A percentile compares a stretch with the other conserved stretches of the same genome.
Conservation (phyloP, 1,140 invertebrate species). For the Cylas formicarius region DNA sequence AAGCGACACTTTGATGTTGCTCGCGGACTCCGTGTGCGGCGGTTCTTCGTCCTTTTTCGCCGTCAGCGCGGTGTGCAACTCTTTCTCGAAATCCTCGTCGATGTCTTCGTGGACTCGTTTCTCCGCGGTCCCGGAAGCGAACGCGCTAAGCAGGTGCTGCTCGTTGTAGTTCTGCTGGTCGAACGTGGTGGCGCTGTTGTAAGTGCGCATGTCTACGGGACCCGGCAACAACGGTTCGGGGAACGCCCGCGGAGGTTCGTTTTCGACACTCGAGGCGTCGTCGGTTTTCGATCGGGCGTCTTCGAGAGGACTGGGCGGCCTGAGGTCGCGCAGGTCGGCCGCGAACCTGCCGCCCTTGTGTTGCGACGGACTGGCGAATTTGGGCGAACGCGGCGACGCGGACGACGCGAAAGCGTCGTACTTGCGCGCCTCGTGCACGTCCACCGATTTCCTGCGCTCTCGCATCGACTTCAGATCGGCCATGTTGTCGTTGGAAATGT, state of each 20-base stretch:
- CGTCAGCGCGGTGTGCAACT: constrained; percentile 58
- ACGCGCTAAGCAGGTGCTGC: constrained; percentile 56
- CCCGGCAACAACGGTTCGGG: constrained; percentile 66
- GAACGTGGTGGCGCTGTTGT: constrained; percentile 56
- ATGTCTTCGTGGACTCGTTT: constrained; percentile 59
- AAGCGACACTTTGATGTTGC: constrained; percentile 58
- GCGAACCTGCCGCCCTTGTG: constrained; percentile 34
- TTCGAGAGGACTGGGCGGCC: constrained; percentile 38
- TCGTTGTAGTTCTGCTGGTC: constrained; percentile 50
- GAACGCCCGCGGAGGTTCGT: constrained; percentile 39
- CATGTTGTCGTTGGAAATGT: constrained; percentile 65
- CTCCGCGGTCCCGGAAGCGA: constrained; percentile 56
- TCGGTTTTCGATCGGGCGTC: constrained; percentile 29
- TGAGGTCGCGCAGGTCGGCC: constrained; percentile 40
- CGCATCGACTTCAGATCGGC: constrained; percentile 73
- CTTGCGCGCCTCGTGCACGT: constrained; percentile 60
- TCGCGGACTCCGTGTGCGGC: constrained; percentile 43
- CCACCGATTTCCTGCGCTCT: constrained; percentile 70
- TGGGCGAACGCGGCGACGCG: constrained; percentile 51
- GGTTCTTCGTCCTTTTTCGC: constrained; percentile 47
- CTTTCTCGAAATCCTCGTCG: constrained; percentile 73
- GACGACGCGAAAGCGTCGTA: constrained; percentile 45
- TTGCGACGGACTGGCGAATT: constrained; percentile 45
- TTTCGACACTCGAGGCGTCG: constrained; percentile 25
- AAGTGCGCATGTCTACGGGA: constrained; percentile 81